Evolutionary conservation across 2,797 vertebrate species (phyloP).

Genomic region (Acomys russatus): DNA sequence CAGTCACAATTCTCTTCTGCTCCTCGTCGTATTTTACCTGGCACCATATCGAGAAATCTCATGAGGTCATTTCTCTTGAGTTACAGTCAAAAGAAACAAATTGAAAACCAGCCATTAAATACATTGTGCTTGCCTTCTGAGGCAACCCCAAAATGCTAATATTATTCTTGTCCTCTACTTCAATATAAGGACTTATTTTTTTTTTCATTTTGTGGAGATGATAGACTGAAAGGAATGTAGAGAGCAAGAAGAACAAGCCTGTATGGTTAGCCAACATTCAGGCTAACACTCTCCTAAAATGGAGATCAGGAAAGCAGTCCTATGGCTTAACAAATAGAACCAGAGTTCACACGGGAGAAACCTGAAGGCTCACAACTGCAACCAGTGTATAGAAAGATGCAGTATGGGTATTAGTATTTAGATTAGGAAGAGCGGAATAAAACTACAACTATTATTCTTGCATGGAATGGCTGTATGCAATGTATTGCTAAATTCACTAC

Average conservation of each 20-base stretch:
- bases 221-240: slow-evolving; percentile 52
- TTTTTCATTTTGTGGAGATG: slow-evolving; percentile 55
- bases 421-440: not conserved
- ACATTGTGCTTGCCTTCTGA: slow-evolving; percentile 74
- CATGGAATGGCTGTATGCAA: not conserved
- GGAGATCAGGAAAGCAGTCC: not conserved
- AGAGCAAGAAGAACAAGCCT: slow-evolving; percentile 40
- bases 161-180: slow-evolving; percentile 79
- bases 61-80: slow-evolving; percentile 78
- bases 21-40: slow-evolving; percentile 68
- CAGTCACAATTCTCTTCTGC: not conserved
- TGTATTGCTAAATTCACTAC: not conserved
- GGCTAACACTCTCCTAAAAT: not conserved
- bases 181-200: slow-evolving; percentile 63
- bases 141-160: slow-evolving; percentile 74
- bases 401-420: not conserved
- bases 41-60: slow-evolving; percentile 63
- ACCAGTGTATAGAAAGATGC: not conserved
- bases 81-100: slow-evolving; percentile 81
- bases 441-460: not conserved
- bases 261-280: slow-evolving; percentile 24
- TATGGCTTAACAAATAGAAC: not conserved
- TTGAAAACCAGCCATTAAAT: slow-evolving; percentile 75
- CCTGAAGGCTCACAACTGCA: not conserved
- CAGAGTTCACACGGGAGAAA: not conserved